phyloP scores from a whole-genome alignment of 2,888 invertebrate species.

The Caenorhabditis sulstoni region DNA sequence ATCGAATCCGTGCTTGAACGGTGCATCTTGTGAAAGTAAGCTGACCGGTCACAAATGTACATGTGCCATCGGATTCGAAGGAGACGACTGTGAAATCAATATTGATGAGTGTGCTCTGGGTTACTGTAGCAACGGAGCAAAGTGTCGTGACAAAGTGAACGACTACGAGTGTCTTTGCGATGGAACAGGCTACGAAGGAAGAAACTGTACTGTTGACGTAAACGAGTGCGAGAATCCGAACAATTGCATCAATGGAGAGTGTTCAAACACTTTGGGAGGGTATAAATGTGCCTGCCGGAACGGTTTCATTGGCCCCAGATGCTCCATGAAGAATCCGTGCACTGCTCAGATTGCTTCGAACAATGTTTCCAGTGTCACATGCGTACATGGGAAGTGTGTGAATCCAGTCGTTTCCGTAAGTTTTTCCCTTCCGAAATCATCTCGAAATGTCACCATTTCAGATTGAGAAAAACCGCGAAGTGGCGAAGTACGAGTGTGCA shows the following conservation, averaged over 20 bases:
- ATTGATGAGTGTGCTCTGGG: constrained; percentile 76
- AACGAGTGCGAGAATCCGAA: constrained; percentile 73
- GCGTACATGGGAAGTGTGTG: constrained; percentile 70
- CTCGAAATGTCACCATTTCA: constrained; percentile 27
- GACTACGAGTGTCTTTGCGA: constrained; percentile 77
- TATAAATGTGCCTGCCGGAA: constrained; percentile 72
- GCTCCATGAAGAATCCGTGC: constrained; percentile 75
- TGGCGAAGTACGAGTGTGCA: constrained; percentile 74
- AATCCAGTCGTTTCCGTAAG: constrained; percentile 64
- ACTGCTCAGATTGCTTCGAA: constrained; percentile 68
- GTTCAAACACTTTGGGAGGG: constrained; percentile 75
- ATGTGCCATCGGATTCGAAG: constrained; percentile 76
- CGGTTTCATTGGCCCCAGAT: constrained; percentile 67
- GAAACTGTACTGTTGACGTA: constrained; percentile 75
- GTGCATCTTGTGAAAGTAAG: constrained; percentile 88
- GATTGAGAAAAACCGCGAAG: constrained; percentile 67
- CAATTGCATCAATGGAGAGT: constrained; percentile 75
- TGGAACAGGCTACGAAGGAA: constrained; percentile 75
- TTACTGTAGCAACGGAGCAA: constrained; percentile 71
- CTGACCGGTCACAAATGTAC: constrained; percentile 85
- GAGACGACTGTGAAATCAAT: constrained; percentile 74
- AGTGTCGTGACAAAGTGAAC: constrained; percentile 75
- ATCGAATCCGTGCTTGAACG: constrained; percentile 73
- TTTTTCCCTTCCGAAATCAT: constrained; percentile 12
- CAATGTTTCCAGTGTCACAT: constrained; percentile 66